Evolutionary conservation across 2,888 invertebrate genomes (phyloP), one percentile per base, ranked within the genome.

Genomic region (Ophonus ardosiacus): DNA sequence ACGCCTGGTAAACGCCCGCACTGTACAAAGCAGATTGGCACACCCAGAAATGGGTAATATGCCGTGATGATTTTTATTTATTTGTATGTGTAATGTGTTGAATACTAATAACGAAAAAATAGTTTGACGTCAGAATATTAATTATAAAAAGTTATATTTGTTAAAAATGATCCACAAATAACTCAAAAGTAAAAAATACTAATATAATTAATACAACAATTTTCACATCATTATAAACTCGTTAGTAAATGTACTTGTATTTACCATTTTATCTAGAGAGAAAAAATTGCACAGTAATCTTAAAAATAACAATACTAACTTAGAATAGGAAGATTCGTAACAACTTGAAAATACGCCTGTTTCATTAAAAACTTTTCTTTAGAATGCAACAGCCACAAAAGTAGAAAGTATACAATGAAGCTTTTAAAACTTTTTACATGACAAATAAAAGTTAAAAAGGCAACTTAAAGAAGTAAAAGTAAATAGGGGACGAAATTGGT

Each of bases 381-480:
- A 38, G 24, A 68, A 68, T 38, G 68, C 38, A 68, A 68, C 68
- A 38, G 24, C 68, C 38, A 40, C 68, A 63, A 68, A 68, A 68
- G 40, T 68, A 68, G n/a, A 63, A 68, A 68, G 68, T 40, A 68
- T 68, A 68, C 68, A 68, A 68, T 68, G 17, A 68, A 68, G 68
- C 68, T 68, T 38, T 68, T 40, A 68, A 68, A 68, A 68, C 68
- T 68, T 68, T 68, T 68, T 68, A 17, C 40, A 68, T 68, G 40
- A 38, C 68, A 68, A 68, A 40, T 68, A 68, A 68, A 68, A 68
- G 68, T 68, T 38, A 68, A 68, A 68, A 68, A 68, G 68, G 38
- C 31, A 68, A 38, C 68, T 68, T 68, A 40, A 31, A 68, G 40
- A 40, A 68, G 40, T 68, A 68, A 68, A 68, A 68, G 68, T 68